Evolutionary conservation across 2,113 vertebrate genomes (phyloP).

Genomic region (Triplophysa siluroides): DNA sequence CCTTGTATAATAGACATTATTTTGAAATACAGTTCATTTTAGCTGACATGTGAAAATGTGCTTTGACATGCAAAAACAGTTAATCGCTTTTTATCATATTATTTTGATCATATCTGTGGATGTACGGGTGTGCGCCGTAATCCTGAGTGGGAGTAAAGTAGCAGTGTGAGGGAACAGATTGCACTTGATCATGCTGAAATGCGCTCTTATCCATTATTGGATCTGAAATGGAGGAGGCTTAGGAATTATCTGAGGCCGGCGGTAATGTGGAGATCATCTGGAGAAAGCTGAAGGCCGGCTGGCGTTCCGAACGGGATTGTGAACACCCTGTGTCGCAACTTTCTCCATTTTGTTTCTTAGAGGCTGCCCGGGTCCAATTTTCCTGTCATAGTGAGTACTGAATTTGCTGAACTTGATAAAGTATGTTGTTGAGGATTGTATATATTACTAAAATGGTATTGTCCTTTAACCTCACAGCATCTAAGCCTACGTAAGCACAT

Average conservation of each 20-base stretch:
- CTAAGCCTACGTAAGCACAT: not conserved
- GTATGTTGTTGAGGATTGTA: not conserved
- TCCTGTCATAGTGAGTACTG: not conserved
- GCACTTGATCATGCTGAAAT: slow-evolving; percentile 89
- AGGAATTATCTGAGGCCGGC: slow-evolving; percentile 92
- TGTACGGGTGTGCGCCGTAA: slow-evolving; percentile 71
- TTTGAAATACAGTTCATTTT: too few species aligned
- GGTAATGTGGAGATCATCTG: slow-evolving; percentile 94
- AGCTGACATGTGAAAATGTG: too few species aligned
- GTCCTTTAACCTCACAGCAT: not conserved
- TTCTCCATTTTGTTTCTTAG: slow-evolving; percentile 15
- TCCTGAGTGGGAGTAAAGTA: slow-evolving; percentile 81
- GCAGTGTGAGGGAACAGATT: slow-evolving; percentile 86
- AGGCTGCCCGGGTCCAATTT: not conserved
- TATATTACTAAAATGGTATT: not conserved
- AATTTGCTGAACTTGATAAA: not conserved
- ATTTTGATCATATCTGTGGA: too few species aligned
- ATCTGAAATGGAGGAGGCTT: slow-evolving; percentile 94
- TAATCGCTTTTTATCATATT: too few species aligned
- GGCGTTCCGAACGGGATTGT: slow-evolving; percentile 57
- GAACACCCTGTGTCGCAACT: slow-evolving; percentile 32
- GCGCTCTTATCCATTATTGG: slow-evolving; percentile 89
- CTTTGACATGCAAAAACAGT: too few species aligned
- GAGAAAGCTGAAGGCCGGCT: slow-evolving; percentile 70
- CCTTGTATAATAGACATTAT: too few species aligned